A percentile compares a stretch with the other conserved stretches of the same genome.
These are phyloP conservation scores for Eulithis testata DNA, from an alignment of 2,888 invertebrate species.

Conservation along the genomic window DNA sequence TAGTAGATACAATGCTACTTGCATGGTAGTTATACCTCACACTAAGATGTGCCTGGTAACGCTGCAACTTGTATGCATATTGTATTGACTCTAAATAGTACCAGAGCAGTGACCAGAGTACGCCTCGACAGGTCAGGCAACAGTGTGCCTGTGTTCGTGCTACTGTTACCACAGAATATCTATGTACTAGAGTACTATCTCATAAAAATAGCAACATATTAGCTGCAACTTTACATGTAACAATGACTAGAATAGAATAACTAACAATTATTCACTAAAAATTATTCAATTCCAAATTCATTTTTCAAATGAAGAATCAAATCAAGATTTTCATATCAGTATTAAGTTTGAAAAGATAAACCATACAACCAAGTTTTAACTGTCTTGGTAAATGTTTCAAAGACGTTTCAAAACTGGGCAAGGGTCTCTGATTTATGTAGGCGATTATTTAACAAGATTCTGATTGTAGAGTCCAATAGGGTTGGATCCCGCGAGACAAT, in stretches of 20 bases:
- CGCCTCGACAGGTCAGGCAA: too few species aligned
- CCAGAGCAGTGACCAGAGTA: not conserved
- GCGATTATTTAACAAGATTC: constrained; percentile 5
- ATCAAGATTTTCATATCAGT: not conserved
- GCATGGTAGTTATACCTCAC: too few species aligned
- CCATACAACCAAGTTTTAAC: not conserved
- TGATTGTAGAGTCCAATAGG: constrained; percentile 5
- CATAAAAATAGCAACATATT: too few species aligned
- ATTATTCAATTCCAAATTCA: too few species aligned
- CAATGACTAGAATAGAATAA: too few species aligned
- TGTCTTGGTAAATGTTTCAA: not conserved
- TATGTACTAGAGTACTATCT: too few species aligned
- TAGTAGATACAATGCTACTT: too few species aligned
- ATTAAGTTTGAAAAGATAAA: not conserved
- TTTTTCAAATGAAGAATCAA: not conserved
- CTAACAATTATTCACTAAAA: too few species aligned
- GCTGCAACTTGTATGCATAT: too few species aligned
- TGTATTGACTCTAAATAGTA: not conserved
- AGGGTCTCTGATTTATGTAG: constrained; percentile 2
- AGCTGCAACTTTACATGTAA: too few species aligned
- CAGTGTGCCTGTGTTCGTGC: too few species aligned
- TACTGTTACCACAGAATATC: too few species aligned
- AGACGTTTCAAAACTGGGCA: constrained; percentile 1
- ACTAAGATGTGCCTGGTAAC: not conserved
- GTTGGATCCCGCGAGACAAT: constrained; percentile 1